Percentiles rank a stretch among this genome's conserved stretches.
Conservation (phyloP, 2,113 vertebrate genomes). For the Sturnus vulgaris region DNA sequence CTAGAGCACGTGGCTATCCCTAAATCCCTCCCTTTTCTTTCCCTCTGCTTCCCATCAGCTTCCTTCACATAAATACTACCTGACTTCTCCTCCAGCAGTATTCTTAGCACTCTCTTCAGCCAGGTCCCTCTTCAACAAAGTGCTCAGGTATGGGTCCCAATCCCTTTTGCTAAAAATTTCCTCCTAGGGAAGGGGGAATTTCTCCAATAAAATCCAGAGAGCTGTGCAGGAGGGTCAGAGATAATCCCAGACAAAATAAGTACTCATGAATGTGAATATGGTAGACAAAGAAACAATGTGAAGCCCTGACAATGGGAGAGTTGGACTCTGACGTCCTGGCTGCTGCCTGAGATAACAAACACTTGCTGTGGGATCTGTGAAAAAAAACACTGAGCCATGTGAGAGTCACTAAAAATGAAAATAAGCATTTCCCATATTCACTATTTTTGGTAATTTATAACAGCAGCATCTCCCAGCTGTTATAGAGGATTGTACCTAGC, state of each 20-base stretch:
- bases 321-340: neutral
- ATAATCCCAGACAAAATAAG: neutral
- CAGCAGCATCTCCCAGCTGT: neutral
- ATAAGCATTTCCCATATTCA: neutral
- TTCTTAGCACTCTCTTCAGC: neutral
- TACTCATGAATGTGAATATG: neutral
- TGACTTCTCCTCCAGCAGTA: neutral
- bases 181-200: neutral
- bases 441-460: neutral
- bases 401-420: neutral
- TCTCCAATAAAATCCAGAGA: neutral
- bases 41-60: neutral
- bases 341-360: neutral
- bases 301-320: neutral
- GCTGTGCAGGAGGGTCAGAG: neutral
- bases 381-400: neutral
- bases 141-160: neutral
- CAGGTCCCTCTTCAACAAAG: neutral
- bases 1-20: neutral
- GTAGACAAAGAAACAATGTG: neutral
- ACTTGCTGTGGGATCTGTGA: neutral
- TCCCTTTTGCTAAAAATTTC: neutral
- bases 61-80: neutral
- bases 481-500: neutral
- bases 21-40: neutral